Percentiles rank a stretch among this genome's conserved stretches.
These are phyloP conservation scores for Cyrtodaria siliqua DNA, from an alignment of 2,888 invertebrate genomes.

Conservation along the genomic window DNA sequence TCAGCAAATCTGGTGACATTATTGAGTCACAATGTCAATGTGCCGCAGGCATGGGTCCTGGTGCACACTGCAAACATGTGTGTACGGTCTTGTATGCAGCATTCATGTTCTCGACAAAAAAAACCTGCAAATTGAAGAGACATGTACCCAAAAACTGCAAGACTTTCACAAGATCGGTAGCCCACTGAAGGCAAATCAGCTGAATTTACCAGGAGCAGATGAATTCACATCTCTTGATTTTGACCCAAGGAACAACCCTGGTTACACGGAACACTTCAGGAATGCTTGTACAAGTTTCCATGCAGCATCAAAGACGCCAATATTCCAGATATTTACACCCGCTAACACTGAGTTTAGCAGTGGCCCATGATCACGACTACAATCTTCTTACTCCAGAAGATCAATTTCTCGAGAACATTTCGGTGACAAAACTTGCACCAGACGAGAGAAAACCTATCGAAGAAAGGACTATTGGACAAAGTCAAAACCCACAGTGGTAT, in stretches of 20 bases:
- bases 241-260: slow-evolving; percentile 42
- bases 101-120: not conserved
- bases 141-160: slow-evolving; percentile 57
- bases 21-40: slow-evolving; percentile 66
- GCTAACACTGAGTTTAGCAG: slow-evolving; percentile 51
- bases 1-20: slow-evolving; percentile 36
- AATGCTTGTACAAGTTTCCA: slow-evolving; percentile 37
- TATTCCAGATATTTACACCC: slow-evolving; percentile 50
- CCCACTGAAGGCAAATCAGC: slow-evolving; percentile 36
- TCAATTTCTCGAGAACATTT: slow-evolving; percentile 34
- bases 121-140: slow-evolving; percentile 37
- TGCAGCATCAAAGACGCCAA: slow-evolving; percentile 39
- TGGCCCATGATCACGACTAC: slow-evolving; percentile 57
- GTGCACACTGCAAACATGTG: slow-evolving; percentile 68
- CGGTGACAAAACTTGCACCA: slow-evolving; percentile 24
- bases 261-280: slow-evolving; percentile 36
- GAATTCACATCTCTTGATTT: slow-evolving; percentile 32
- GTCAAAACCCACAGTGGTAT: slow-evolving; percentile 37
- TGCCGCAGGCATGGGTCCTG: slow-evolving; percentile 67
- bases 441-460: slow-evolving; percentile 29
- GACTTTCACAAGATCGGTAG: slow-evolving; percentile 39
- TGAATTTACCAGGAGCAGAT: slow-evolving; percentile 33
- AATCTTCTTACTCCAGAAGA: slow-evolving; percentile 17
- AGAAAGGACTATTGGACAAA: slow-evolving; percentile 41
- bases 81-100: slow-evolving; percentile 44